Evolutionary conservation across 2,113 vertebrate genomes (phyloP).

Genomic region (Pogona vitticeps): DNA sequence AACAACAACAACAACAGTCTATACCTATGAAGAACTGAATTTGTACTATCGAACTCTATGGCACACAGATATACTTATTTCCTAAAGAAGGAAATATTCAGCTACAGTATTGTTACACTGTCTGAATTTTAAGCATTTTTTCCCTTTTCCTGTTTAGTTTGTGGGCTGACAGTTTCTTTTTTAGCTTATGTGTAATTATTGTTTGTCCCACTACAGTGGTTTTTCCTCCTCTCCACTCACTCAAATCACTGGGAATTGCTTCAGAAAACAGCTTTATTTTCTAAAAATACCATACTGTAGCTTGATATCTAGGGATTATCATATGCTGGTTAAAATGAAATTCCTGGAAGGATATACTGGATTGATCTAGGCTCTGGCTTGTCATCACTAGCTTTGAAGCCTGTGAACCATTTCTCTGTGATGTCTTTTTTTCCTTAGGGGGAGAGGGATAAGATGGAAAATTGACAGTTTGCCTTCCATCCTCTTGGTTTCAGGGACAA

Average conservation of each 20-base stretch:
- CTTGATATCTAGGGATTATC: slow-evolving; percentile 46
- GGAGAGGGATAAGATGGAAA: not conserved
- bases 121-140: slow-evolving; percentile 63
- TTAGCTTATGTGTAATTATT: slow-evolving; percentile 61
- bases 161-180: slow-evolving; percentile 61
- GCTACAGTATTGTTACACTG: slow-evolving; percentile 53
- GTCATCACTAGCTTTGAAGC: not conserved
- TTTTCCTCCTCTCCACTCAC: slow-evolving; percentile 59
- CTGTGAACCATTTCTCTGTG: not conserved
- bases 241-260: slow-evolving; percentile 58
- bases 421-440: not conserved
- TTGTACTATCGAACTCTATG: too few species aligned
- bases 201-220: slow-evolving; percentile 57
- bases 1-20: too few species aligned
- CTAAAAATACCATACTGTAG: slow-evolving; percentile 56
- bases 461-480: not conserved
- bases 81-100: slow-evolving; percentile 47
- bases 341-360: not conserved
- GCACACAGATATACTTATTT: slow-evolving; percentile 25
- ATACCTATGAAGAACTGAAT: too few species aligned
- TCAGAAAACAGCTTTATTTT: slow-evolving; percentile 56
- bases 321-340: slow-evolving; percentile 51
- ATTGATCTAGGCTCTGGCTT: not conserved
- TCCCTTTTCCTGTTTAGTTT: slow-evolving; percentile 66
- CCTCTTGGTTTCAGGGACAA: not conserved